Evolutionary conservation across 1,140 invertebrate genomes (phyloP).

Genomic region (Brachionus koreanus): DNA sequence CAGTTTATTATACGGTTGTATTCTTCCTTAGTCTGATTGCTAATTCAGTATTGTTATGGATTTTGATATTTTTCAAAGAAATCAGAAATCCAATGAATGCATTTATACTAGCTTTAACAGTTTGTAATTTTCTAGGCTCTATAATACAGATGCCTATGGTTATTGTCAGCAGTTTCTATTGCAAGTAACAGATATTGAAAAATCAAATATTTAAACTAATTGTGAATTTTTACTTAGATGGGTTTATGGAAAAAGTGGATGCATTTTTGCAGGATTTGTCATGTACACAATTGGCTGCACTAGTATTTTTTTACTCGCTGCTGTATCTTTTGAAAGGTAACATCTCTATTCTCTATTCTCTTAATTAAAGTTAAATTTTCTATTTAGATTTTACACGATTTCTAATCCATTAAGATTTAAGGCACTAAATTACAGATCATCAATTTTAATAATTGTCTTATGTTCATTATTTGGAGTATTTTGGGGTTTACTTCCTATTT

Average conservation of each 20-base stretch:
- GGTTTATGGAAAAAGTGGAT: background rate
- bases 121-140: constrained; percentile 13
- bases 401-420: constrained; percentile 15
- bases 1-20: background rate
- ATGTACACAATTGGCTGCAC: background rate
- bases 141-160: background rate
- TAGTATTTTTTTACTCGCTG: constrained; percentile 20
- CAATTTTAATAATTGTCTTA: background rate
- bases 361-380: background rate
- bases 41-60: constrained; percentile 7
- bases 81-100: background rate
- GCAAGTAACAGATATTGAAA: background rate
- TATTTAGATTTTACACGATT: background rate
- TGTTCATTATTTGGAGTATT: background rate
- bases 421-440: background rate
- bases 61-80: background rate
- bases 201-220: background rate
- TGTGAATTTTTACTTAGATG: background rate
- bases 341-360: background rate
- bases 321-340: constrained; percentile 20
- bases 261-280: background rate
- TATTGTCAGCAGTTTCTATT: constrained; percentile 8
- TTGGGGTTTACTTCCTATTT: background rate
- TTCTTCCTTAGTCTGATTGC: background rate
- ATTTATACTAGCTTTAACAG: background rate